Evolutionary conservation across 1,140 invertebrate species (phyloP), one percentile per base, ranked within the genome.

Genomic region (Trachymyrmex cornetzi): DNA sequence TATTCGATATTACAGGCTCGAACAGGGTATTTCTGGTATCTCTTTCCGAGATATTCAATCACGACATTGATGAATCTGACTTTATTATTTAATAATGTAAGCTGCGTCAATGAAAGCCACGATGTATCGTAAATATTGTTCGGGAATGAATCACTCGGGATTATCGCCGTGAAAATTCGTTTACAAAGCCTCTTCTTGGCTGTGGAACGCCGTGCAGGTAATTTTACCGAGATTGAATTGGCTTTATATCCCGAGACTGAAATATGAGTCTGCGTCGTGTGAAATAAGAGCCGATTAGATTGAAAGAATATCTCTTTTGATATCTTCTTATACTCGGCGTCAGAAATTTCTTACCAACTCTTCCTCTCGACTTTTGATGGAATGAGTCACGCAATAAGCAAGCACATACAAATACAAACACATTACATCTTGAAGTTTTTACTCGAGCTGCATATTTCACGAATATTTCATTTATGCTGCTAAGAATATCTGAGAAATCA

Each of bases 181-280:
- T 93, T 92, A 90, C 92, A 88, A 82, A 77, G 79, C 63, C 82
- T 69, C 84, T 88, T 86, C 82, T 34, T 55, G 77, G 57, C 27
- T 74, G 50, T 48, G 89, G 90, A 84, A 81, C 87, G 89, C 86
- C 81, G 67, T 79, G 86, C 87, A 88, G 89, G 92, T 93, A 93
- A 93, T 93, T 93, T 93, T 91, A 89, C 93, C 93, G 89, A 92
- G 92, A 94, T 94, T 93, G 93, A 93, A 94, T 94, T 93, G 93
- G 88, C 91, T 90, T 90, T 93, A 91, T 89, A 91, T 88, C 88
- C 86, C 84, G 61, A 79, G 88, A 89, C 89, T 93, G 93, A 94
- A 93, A 94, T 94, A 94, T 93, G 92, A 94, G 93, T 90, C 93
- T 92, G 88, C 82, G 88, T 89, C 86, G 87, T 82, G 92, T 92